Evolutionary conservation across 2,888 invertebrate species (phyloP).

Genomic region (Drosophila quinaria): DNA sequence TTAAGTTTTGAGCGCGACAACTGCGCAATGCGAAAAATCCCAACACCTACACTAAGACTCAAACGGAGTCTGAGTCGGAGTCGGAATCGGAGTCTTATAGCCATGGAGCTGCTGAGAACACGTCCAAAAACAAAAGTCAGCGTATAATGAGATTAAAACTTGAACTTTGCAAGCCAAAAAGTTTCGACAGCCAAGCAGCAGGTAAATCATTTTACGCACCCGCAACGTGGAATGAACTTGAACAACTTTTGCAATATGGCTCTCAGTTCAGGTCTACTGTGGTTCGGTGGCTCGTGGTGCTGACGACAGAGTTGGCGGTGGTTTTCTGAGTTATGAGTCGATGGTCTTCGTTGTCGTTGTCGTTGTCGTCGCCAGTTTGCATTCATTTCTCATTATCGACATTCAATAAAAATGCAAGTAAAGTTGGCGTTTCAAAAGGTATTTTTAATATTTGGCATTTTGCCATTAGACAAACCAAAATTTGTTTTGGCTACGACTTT

Average conservation of each 20-base stretch:
- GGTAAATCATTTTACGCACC: constrained; percentile 81
- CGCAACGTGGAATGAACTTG: constrained; percentile 73
- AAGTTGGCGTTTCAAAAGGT: constrained; percentile 45
- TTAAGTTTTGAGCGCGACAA: constrained; percentile 67
- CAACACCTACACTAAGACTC: constrained; percentile 56
- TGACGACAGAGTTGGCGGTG: constrained; percentile 2
- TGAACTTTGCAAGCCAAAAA: constrained; percentile 78
- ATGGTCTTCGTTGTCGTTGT: constrained; percentile 17
- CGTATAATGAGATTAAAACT: constrained; percentile 82
- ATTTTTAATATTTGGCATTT: constrained; percentile 66
- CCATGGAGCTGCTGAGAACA: constrained; percentile 36
- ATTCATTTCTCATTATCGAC: constrained; percentile 79
- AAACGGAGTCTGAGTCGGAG: not conserved
- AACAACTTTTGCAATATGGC: constrained; percentile 76
- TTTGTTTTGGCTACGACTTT: constrained; percentile 50
- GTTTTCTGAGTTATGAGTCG: constrained; percentile 48
- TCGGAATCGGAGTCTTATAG: constrained; percentile 11
- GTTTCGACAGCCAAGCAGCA: constrained; percentile 74
- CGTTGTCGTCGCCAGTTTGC: constrained; percentile 56
- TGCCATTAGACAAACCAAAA: constrained; percentile 62
- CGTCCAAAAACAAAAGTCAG: constrained; percentile 74
- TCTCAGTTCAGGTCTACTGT: constrained; percentile 26
- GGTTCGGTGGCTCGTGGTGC: constrained; percentile 24
- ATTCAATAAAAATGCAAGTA: constrained; percentile 72
- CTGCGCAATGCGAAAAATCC: constrained; percentile 67